Evolutionary conservation across 1,140 invertebrate species (phyloP).

Genomic region (Parasteatoda tepidariorum): DNA sequence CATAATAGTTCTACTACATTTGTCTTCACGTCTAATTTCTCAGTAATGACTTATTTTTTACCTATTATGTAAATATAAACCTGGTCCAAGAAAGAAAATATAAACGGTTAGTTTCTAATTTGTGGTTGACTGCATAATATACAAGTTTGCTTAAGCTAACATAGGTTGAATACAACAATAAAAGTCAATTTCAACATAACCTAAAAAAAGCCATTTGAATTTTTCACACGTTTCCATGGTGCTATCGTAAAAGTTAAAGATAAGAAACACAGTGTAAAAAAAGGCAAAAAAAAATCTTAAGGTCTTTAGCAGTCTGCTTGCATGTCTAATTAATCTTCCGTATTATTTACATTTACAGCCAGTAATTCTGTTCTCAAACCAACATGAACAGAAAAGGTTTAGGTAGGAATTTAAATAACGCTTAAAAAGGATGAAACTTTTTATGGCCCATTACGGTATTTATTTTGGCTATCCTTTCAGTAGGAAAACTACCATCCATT

Average conservation of each 20-base stretch:
- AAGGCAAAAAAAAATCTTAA: slow-evolving; percentile 11
- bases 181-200: slow-evolving; percentile 50
- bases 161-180: slow-evolving; percentile 1
- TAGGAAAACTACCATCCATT: slow-evolving; percentile 38
- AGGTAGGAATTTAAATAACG: slow-evolving; percentile 56
- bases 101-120: slow-evolving; percentile 11
- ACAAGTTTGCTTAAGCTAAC: slow-evolving; percentile 11
- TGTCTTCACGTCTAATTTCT: too few relatives aligned
- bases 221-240: slow-evolving; percentile 42
- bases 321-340: slow-evolving; percentile 56
- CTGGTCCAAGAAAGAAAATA: too few relatives aligned
- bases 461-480: slow-evolving; percentile 40
- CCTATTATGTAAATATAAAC: too few relatives aligned
- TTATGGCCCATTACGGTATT: slow-evolving; percentile 57
- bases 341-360: slow-evolving; percentile 59
- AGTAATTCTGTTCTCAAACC: slow-evolving; percentile 22
- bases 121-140: slow-evolving; percentile 24
- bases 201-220: slow-evolving; percentile 51
- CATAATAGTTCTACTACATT: too few relatives aligned
- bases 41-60: too few relatives aligned
- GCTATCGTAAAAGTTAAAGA: slow-evolving; percentile 32
- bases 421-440: slow-evolving; percentile 41
- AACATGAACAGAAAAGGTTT: slow-evolving; percentile 21
- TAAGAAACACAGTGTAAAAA: slow-evolving; percentile 28
- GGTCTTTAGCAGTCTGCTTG: slow-evolving; percentile 47